Evolutionary conservation across 2,113 vertebrate genomes (phyloP), one percentile per base, ranked within the genome.

Genomic region (Thomomys bottae): DNA sequence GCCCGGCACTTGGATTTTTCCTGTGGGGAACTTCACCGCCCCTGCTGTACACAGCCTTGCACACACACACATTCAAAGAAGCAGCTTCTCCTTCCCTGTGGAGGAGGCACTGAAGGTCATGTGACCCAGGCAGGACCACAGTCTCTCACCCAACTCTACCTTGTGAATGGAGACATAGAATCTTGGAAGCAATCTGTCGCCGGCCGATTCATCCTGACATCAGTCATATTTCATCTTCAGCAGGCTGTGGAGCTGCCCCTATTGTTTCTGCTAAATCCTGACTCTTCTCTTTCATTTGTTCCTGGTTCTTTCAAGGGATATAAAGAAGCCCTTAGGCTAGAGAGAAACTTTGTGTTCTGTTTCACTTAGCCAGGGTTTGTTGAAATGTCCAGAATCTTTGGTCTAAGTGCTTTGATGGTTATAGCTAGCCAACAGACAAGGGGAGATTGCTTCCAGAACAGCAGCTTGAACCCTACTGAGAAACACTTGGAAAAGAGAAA

Each of bases 1-100:
- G 81, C 64, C 80, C 86, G 75, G 87, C 89, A 57, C 78, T 95
- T 80, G 73, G 67, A 36, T 63, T 75, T 54, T 90, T 93, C 86
- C 64, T 12, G 36, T 11, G 63, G 86, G 90, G 36, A 14, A 24
- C 2, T 0, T 72, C n/a, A 73, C 17, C 71, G 73, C 21, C 71
- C 54, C 3, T 15, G 84, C 72, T 70, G 45, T 67, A 40, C 0
- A 30, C 61, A 64, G 45, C 9, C 75, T 54, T 8, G 42, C 15
- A 0, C 77, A 8, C 3, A 0, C 77, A 8, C 3, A 30, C 42
- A 54, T 15, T 49, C 68, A 30, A 1, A 61, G 36, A 63, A 10
- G 3, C 26, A 77, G 85, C 24, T 40, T 30, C 64, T 54, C 59
- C 45, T 66, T 23, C 66, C 17, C 71, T 30, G 82, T 73, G 0